phyloP scores from a whole-genome alignment of 2,113 vertebrate species.

The Cochlearius cochlearius region DNA sequence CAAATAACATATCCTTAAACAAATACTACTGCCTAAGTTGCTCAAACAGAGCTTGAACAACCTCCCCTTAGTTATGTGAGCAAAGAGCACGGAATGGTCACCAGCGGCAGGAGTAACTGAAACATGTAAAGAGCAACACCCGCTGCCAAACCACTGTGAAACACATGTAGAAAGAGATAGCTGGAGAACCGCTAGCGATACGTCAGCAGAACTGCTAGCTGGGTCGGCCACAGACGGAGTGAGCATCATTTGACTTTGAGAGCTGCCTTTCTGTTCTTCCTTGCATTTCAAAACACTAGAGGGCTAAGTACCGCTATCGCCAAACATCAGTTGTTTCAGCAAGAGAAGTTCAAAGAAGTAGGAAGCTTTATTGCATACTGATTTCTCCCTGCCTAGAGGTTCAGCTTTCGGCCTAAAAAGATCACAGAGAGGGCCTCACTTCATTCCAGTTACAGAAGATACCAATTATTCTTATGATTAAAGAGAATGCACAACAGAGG shows the following conservation, averaged over 20 bases:
- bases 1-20: neutral
- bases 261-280: neutral
- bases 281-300: neutral
- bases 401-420: neutral
- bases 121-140: neutral
- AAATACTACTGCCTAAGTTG: neutral
- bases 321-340: neutral
- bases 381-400: slow-evolving; percentile 6
- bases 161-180: neutral
- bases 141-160: neutral
- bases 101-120: neutral
- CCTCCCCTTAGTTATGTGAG: neutral
- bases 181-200: neutral
- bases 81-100: neutral
- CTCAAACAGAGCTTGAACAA: neutral
- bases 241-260: neutral
- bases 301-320: neutral
- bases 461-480: neutral
- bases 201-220: neutral
- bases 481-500: neutral
- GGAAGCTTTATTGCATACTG: slow-evolving; percentile 61
- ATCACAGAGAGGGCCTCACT: neutral
- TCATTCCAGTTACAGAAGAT: neutral
- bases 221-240: neutral
- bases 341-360: slow-evolving; percentile 8